Evolutionary conservation across 2,113 vertebrate species (phyloP).

Genomic region (Mustelus asterias): DNA sequence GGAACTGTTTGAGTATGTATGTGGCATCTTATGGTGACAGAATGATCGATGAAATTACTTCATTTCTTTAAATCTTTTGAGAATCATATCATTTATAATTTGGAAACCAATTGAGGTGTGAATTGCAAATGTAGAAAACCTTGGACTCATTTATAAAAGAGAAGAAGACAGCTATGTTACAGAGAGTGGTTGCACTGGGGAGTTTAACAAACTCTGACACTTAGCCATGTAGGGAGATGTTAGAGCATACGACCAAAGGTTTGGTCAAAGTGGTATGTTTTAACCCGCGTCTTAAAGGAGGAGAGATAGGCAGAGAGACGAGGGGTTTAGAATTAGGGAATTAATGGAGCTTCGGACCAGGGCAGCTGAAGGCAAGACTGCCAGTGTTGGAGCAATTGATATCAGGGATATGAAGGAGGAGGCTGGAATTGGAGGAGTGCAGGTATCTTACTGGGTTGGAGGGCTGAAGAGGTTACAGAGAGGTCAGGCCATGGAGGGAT

Average conservation of each 20-base stretch:
- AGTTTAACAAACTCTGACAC: background rate
- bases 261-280: background rate
- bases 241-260: background rate
- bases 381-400: background rate
- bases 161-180: background rate
- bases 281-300: background rate
- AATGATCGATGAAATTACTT: background rate
- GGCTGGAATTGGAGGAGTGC: background rate
- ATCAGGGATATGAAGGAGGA: background rate
- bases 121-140: background rate
- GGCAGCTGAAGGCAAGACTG: background rate
- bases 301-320: background rate
- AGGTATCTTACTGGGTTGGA: background rate
- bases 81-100: background rate
- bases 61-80: background rate
- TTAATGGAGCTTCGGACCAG: background rate
- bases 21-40: background rate
- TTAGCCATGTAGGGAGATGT: background rate
- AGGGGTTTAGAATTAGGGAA: background rate
- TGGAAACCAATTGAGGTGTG: background rate
- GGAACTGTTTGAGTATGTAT: background rate
- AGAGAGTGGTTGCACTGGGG: background rate
- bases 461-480: background rate
- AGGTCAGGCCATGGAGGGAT: background rate
- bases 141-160: background rate